Base-by-base conservation (phyloP, 2,113 vertebrate genomes). In the Bagarius yarrelli region DNA sequence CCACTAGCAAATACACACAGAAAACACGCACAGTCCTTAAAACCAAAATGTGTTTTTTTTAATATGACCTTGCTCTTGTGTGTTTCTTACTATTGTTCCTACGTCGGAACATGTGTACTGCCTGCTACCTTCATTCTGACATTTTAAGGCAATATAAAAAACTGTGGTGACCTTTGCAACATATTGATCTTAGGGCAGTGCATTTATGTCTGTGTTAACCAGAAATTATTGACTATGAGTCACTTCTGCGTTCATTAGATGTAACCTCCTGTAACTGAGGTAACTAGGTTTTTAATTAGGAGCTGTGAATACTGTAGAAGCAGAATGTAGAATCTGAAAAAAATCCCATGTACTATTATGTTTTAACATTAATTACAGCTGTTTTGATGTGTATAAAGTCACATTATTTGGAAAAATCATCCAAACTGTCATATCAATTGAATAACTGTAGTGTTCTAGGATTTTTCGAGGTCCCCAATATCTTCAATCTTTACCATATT, bases 31-130 rank as follows among this genome's bases (percentile, higher is more conserved):
- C 60, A 78, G 44, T 83, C 70, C n/a, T n/a, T n/a, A n/a, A n/a
- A n/a, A n/a, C n/a, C n/a, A n/a, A 78, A 83, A 80, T 70, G 47
- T 23, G 81, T 86, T 85, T 30, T 64, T 79, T 66, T 84, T 87
- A 79, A 27, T 40, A 34, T 80, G 81, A 81, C 66, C 80, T 63
- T 64, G 64, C 63, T 47, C 40, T 71, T 69, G 66, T 44, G 66
- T 44, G 34, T 67, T 11, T 34, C 30, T 64, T 69, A 5, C 47
- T 69, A 25, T 44, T 69, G 21, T 44, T 69, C 40, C 25, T 14
- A 55, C 4, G 27, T 73, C 18, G 19, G 52, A 55, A 23, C 21
- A 32, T 55, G 4, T 73, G 50, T 14, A 32, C 71, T 73, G 67
- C n/a, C 6, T 4, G n/a, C 64, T 8, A 8, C 6, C n/a, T n/a